phyloP scores from a whole-genome alignment of 1,140 invertebrate genomes.

The Neelides sp. region DNA sequence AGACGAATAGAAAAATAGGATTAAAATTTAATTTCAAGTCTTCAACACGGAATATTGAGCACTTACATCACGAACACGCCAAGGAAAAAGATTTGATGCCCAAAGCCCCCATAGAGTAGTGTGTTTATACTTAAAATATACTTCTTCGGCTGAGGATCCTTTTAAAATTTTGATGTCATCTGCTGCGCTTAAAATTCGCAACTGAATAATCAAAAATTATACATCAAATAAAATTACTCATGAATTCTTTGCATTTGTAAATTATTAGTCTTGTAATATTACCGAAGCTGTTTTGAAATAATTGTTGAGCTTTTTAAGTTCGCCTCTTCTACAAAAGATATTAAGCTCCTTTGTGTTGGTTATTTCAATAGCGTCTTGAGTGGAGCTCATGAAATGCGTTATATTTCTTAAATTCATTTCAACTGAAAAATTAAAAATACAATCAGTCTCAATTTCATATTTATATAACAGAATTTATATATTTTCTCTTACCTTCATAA shows the following conservation, averaged over 20 bases:
- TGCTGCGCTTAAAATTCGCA: constrained; percentile 22
- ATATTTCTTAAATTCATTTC: not conserved
- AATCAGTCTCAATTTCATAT: not conserved
- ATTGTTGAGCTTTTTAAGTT: constrained; percentile 17
- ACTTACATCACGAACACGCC: constrained; percentile 27
- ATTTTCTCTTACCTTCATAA: no score
- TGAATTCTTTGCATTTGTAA: not conserved
- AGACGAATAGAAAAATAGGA: constrained; percentile 3
- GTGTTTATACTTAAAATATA: constrained; percentile 14
- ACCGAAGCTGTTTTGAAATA: constrained; percentile 27
- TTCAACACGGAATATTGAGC: not conserved
- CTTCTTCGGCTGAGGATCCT: constrained; percentile 15
- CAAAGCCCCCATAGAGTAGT: constrained; percentile 21
- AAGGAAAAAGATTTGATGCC: constrained; percentile 25
- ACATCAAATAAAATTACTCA: not conserved
- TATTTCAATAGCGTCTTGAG: not conserved
- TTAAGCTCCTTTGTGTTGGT: constrained; percentile 2
- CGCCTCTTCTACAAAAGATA: constrained; percentile 24
- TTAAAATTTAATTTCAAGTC: constrained; percentile 4
- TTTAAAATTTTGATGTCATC: constrained; percentile 28
- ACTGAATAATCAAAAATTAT: constrained; percentile 10
- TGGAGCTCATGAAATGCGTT: not conserved
- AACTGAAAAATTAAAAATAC: not conserved
- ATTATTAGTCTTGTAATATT: constrained; percentile 1
- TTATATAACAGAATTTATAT: not conserved